Evolutionary conservation across 1,140 invertebrate genomes (phyloP).

Genomic region (Drosophila mojavensis): DNA sequence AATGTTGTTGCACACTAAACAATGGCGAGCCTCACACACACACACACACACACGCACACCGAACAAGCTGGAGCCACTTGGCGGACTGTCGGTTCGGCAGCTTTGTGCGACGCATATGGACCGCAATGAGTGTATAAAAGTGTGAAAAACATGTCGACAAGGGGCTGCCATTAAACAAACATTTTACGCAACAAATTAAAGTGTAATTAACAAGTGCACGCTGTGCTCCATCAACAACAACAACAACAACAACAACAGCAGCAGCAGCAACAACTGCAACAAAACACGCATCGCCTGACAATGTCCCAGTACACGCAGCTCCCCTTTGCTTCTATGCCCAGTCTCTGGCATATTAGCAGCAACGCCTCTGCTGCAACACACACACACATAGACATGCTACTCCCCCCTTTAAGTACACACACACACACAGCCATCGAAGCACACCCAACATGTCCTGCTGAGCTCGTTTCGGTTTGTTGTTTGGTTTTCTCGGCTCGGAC

Average conservation of each 20-base stretch:
- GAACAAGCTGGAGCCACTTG: not conserved
- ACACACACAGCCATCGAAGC: slow-evolving; percentile 18
- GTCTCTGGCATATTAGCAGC: slow-evolving; percentile 62
- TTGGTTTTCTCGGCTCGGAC: slow-evolving; percentile 61
- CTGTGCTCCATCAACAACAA: slow-evolving; percentile 54
- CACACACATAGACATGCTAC: slow-evolving; percentile 1
- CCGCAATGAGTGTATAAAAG: slow-evolving; percentile 63
- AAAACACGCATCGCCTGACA: slow-evolving; percentile 26
- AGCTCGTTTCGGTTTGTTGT: slow-evolving; percentile 39
- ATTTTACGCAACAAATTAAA: slow-evolving; percentile 83
- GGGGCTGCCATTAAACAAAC: slow-evolving; percentile 76
- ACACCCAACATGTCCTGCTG: slow-evolving; percentile 53
- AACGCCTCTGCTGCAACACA: slow-evolving; percentile 18
- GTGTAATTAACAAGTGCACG: slow-evolving; percentile 80
- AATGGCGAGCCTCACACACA: slow-evolving; percentile 23
- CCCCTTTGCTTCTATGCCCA: slow-evolving; percentile 3
- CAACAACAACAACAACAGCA: slow-evolving; percentile 13
- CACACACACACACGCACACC: not conserved
- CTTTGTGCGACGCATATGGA: slow-evolving; percentile 42
- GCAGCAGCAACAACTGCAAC: slow-evolving; percentile 12
- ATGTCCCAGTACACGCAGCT: slow-evolving; percentile 42
- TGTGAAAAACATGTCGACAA: slow-evolving; percentile 78
- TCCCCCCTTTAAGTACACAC: slow-evolving; percentile 1
- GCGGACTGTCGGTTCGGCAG: slow-evolving; percentile 7
- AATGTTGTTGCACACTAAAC: slow-evolving; percentile 70